Conservation (phyloP, 1,140 invertebrate genomes). For the Campoletis sonorensis region DNA sequence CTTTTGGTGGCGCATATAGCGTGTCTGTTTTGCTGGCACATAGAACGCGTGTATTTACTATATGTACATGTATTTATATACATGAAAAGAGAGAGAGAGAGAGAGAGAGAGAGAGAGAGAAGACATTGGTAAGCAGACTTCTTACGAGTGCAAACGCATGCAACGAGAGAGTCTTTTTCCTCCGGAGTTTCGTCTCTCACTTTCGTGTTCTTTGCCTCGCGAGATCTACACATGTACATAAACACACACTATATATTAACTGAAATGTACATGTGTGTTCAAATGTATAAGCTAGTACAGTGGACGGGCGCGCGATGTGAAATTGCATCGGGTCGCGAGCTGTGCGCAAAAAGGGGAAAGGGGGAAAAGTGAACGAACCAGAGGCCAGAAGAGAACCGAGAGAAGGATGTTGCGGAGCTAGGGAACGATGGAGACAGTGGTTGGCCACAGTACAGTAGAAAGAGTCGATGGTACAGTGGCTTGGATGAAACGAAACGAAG, state of each 20-base stretch:
- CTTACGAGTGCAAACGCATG: conserved; percentile 7
- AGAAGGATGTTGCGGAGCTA: conserved; percentile 18
- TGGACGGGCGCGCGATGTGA: conserved; percentile 32
- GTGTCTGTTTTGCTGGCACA: conserved; percentile 20
- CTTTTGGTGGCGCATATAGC: background rate
- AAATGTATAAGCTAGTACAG: conserved; percentile 9
- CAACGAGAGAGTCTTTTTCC: background rate
- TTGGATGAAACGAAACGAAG: background rate
- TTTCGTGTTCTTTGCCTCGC: background rate
- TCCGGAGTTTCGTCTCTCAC: background rate
- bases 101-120: conserved; percentile 25
- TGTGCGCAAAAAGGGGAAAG: conserved; percentile 41
- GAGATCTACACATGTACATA: conserved; percentile 9
- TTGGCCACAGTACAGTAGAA: background rate
- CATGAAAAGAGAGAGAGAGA: background rate
- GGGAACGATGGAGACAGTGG: background rate
- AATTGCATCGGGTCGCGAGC: conserved; percentile 43
- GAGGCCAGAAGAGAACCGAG: background rate
- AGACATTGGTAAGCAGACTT: background rate
- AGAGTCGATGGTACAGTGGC: background rate
- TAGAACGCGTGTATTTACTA: conserved; percentile 32
- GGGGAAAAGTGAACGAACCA: conserved; percentile 29
- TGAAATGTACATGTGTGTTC: background rate
- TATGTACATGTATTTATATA: background rate
- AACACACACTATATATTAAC: background rate